phyloP scores from a whole-genome alignment of 2,888 invertebrate genomes.

The Latrodectus hesperus region DNA sequence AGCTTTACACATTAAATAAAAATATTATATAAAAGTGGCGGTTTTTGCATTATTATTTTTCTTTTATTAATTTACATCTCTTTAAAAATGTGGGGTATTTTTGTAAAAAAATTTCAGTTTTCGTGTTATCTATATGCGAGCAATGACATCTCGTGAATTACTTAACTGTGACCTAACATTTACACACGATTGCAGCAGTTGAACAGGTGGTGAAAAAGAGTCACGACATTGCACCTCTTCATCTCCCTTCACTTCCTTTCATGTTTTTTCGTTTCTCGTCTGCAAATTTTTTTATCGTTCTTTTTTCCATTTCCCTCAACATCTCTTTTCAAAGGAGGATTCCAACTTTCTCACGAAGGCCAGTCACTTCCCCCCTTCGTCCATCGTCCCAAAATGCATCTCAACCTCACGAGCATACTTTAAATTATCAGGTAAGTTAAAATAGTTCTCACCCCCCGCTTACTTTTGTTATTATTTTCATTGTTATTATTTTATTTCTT shows the following conservation, averaged over 20 bases:
- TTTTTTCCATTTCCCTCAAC: not conserved
- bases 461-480: conserved; percentile 7
- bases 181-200: not conserved
- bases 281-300: not conserved
- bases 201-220: conserved; percentile 46
- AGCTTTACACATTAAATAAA: too few relatives aligned
- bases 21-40: too few relatives aligned
- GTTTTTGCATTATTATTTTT: too few relatives aligned
- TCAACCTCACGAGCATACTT: conserved; percentile 32
- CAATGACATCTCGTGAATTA: conserved; percentile 50
- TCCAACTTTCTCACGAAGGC: conserved; percentile 55
- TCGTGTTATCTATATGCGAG: conserved; percentile 19
- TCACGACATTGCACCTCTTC: conserved; percentile 56
- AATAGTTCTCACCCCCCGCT: conserved; percentile 33
- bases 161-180: conserved; percentile 39
- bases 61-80: too few relatives aligned
- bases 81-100: too few relatives aligned
- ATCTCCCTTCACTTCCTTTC: conserved; percentile 21
- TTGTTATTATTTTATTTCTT: conserved; percentile 7
- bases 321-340: conserved; percentile 33
- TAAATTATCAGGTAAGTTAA: conserved; percentile 55
- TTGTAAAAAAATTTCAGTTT: not conserved
- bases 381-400: conserved; percentile 17
- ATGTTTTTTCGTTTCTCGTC: not conserved
- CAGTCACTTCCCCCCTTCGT: not conserved